phyloP scores from a whole-genome alignment of 2,797 vertebrate species.

The Hippocampus kuda region DNA sequence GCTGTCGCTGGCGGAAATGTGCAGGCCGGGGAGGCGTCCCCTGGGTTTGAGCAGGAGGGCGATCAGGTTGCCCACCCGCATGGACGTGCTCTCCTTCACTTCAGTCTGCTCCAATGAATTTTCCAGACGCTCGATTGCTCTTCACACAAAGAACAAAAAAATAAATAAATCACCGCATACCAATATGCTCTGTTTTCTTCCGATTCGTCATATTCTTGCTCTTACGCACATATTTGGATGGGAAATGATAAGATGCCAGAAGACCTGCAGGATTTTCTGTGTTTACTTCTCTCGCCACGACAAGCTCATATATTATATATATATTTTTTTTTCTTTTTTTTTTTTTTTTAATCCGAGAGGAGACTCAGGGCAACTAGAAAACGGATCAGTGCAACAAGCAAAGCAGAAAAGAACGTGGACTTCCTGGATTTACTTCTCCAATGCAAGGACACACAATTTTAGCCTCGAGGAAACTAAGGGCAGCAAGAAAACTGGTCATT shows the following conservation, averaged over 20 bases:
- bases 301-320: not conserved
- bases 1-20: conserved; percentile 18
- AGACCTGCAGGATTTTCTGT: not conserved
- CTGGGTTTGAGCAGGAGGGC: not conserved
- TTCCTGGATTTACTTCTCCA: not conserved
- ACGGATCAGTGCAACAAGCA: not conserved
- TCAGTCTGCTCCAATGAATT: not conserved
- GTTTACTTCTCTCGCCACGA: not conserved
- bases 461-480: no score
- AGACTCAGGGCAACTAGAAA: not conserved
- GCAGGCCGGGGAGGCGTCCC: not conserved
- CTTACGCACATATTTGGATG: not conserved
- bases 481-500: no score
- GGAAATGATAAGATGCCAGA: not conserved
- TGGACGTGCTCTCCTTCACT: accelerated
- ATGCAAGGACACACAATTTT: no score
- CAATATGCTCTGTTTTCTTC: not conserved
- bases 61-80: accelerated
- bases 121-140: not conserved
- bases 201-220: not conserved
- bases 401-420: not conserved
- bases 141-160: conserved; percentile 10
- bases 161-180: no score
- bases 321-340: no score
- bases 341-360: not conserved